These are phyloP conservation scores for Desmodus rotundus DNA, from an alignment of 2,113 vertebrate species.

Conservation along the genomic window DNA sequence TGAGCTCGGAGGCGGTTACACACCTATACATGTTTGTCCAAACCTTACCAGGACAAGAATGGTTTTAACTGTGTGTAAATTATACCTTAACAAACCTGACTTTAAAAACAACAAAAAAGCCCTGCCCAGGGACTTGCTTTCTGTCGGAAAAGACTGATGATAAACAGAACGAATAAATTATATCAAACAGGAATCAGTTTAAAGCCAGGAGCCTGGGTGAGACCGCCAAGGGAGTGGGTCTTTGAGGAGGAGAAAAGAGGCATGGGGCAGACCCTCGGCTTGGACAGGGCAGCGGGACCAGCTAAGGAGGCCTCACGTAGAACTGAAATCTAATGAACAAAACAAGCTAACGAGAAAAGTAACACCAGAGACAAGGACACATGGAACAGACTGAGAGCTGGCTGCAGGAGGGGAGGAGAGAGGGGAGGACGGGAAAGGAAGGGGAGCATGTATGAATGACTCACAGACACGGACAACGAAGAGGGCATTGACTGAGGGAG, in stretches of 20 bases:
- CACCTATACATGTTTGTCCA: background rate
- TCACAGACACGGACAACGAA: no score
- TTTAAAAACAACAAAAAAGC: background rate
- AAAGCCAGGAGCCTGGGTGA: background rate
- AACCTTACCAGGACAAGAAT: background rate
- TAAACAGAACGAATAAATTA: background rate
- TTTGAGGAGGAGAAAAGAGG: background rate
- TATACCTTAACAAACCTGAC: background rate
- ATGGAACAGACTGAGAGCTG: no score
- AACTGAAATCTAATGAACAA: no score
- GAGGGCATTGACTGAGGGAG: no score
- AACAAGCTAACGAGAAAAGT: no score
- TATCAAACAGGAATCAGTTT: accelerated
- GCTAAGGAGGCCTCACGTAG: background rate
- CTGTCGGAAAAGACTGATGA: background rate
- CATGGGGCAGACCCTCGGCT: accelerated
- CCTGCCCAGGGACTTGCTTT: background rate
- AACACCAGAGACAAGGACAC: no score
- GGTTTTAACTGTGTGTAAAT: background rate
- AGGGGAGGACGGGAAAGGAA: no score
- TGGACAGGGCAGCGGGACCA: background rate
- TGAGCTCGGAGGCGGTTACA: accelerated
- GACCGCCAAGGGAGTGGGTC: background rate
- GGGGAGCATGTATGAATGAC: no score
- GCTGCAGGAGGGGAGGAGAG: no score